phyloP scores from a whole-genome alignment of 2,888 invertebrate genomes.

The Eupeodes luniger region DNA sequence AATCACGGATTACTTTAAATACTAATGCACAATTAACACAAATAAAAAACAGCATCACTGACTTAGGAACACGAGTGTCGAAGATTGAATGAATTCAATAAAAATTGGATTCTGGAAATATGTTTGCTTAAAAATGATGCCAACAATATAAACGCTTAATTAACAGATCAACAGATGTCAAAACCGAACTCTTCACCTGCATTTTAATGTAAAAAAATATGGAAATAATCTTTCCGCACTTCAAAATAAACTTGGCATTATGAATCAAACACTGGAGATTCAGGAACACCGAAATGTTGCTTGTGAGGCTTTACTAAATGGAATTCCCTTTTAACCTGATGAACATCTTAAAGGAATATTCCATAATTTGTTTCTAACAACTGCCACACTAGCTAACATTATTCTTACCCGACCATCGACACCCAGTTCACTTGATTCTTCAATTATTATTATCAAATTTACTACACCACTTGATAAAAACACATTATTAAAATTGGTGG shows the following conservation, averaged over 20 bases:
- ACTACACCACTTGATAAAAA: neutral
- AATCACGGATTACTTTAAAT: neutral
- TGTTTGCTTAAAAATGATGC: neutral
- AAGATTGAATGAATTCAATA: neutral
- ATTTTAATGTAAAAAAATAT: neutral
- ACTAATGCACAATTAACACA: neutral
- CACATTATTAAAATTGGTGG: neutral
- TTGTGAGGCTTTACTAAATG: neutral
- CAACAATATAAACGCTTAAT: neutral
- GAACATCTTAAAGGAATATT: neutral
- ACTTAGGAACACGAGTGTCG: neutral
- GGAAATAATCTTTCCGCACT: neutral
- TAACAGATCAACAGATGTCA: neutral
- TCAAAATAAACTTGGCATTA: neutral
- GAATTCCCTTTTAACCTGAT: neutral
- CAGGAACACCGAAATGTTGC: conserved; percentile 8
- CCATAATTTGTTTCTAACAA: neutral
- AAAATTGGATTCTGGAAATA: neutral
- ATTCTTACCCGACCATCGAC: neutral
- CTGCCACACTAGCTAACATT: neutral
- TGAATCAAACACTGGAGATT: neutral
- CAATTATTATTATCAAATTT: neutral
- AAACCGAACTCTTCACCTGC: neutral
- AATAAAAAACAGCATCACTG: neutral
- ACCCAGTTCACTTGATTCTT: neutral